phyloP scores from a whole-genome alignment of 2,797 vertebrate species.

The Buphagus erythrorhynchus region DNA sequence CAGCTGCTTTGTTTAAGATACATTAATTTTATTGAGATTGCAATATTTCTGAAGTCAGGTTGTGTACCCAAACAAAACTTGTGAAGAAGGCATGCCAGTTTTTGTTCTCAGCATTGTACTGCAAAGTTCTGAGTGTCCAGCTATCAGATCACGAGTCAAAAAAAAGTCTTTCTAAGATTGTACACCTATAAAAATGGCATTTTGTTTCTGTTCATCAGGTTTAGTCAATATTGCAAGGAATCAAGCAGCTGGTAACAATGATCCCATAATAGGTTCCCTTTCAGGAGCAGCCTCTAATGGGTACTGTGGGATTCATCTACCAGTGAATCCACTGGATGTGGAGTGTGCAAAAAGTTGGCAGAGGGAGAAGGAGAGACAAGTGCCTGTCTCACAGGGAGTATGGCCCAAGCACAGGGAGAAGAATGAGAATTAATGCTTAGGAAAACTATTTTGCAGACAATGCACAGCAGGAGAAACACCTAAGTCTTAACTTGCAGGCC shows the following conservation, averaged over 20 bases:
- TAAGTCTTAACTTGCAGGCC: neutral
- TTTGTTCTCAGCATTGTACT: neutral
- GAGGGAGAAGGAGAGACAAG: neutral
- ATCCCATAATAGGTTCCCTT: accelerated
- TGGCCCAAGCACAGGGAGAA: neutral
- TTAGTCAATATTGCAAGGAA: neutral
- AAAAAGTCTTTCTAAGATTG: neutral
- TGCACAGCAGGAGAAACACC: neutral
- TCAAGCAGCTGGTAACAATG: neutral
- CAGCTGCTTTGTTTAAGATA: neutral
- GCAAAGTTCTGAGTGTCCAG: neutral
- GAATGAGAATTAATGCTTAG: neutral
- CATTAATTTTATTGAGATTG: neutral
- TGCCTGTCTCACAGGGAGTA: neutral
- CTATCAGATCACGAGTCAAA: neutral
- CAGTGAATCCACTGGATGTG: neutral
- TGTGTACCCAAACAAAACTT: neutral
- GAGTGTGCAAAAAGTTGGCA: neutral
- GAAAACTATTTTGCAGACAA: neutral
- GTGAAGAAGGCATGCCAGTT: neutral
- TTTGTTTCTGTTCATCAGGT: neutral
- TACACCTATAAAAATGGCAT: neutral
- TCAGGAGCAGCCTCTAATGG: neutral
- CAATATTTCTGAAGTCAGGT: neutral
- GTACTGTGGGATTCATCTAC: neutral